Conservation (phyloP, 2,113 vertebrate genomes). For the Hippocampus barbouri region DNA sequence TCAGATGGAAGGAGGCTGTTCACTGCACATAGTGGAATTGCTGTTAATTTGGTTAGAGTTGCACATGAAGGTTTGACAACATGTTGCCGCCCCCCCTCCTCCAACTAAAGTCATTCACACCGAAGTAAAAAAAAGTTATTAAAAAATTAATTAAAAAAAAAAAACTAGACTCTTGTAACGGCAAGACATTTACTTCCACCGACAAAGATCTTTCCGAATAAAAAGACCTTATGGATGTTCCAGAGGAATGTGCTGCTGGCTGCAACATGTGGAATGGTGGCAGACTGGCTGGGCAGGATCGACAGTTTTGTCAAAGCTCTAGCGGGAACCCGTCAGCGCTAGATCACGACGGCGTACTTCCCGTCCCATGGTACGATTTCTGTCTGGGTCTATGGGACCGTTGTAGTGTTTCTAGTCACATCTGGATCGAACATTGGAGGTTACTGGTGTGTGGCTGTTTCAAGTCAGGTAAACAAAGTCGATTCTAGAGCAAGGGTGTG, state of each 20-base stretch:
- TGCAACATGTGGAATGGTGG: constrained; percentile 25
- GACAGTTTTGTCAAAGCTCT: background rate
- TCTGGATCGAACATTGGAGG: background rate
- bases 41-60: background rate
- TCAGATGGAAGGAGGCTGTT: constrained; percentile 94
- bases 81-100: background rate
- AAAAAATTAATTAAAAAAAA: background rate
- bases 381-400: background rate
- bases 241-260: constrained; percentile 42
- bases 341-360: background rate
- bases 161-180: background rate
- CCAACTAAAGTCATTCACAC: background rate
- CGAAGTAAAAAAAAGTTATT: background rate
- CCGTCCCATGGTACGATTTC: background rate
- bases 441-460: background rate
- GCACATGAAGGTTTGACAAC: background rate
- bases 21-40: constrained; percentile 72
- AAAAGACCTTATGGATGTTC: background rate
- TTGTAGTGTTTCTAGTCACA: background rate
- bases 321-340: background rate
- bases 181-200: background rate
- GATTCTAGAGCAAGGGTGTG: background rate
- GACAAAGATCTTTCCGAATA: background rate
- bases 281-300: constrained; percentile 9
- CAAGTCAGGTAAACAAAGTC: background rate